These are phyloP conservation scores for Hyperoplus lanceolatus DNA, from an alignment of 2,797 vertebrate genomes.

Conservation along the genomic window DNA sequence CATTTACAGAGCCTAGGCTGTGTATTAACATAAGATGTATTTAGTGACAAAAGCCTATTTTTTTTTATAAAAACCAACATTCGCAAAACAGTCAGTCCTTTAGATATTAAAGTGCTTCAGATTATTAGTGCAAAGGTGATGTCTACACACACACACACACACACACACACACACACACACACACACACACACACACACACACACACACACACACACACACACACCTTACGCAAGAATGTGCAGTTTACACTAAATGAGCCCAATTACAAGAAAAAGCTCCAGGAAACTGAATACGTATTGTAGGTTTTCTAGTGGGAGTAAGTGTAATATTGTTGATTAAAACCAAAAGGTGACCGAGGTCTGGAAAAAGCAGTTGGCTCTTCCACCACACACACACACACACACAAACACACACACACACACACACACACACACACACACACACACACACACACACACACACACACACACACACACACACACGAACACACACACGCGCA, in stretches of 20 bases:
- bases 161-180: neutral
- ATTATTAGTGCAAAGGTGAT: neutral
- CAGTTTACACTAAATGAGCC: conserved; percentile 83
- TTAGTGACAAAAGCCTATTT: neutral
- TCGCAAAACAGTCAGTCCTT: neutral
- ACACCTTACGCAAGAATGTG: conserved; percentile 48
- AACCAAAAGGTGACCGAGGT: conserved; percentile 78
- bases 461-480: too few relatives aligned
- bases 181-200: rapidly evolving
- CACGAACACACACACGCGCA: too few relatives aligned
- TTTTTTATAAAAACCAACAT: neutral
- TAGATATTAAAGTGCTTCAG: neutral
- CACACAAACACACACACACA: neutral
- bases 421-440: too few relatives aligned
- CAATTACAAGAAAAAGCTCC: conserved; percentile 86
- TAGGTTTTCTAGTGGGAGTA: conserved; percentile 63
- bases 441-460: too few relatives aligned
- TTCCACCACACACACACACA: conserved; percentile 50
- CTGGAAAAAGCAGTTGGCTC: conserved; percentile 77
- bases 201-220: neutral
- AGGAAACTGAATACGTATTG: conserved; percentile 58
- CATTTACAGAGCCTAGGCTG: too few relatives aligned
- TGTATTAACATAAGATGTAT: neutral
- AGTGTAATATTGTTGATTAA: conserved; percentile 76
- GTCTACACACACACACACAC: neutral